Percentiles rank a stretch among this genome's conserved stretches.
Evolutionary conservation across 2,797 vertebrate species (phyloP).

Genomic region (Lophotriccus pileatus): DNA sequence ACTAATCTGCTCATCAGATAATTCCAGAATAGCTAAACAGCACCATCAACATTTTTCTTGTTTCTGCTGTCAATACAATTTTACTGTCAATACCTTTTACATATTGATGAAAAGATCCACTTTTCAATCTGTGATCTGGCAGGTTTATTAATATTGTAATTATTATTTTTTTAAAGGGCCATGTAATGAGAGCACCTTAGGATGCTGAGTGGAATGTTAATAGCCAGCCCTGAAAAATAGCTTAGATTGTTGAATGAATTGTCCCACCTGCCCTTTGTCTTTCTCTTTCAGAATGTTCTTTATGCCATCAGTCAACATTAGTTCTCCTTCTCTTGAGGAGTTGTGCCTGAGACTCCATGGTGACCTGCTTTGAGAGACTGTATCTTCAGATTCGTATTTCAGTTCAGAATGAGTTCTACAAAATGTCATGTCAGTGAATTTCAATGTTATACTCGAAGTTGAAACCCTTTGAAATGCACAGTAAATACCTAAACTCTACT

Average conservation of each 20-base stretch:
- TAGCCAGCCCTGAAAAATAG: not conserved
- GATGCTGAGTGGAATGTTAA: not conserved
- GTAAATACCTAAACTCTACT: not conserved
- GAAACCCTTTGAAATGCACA: not conserved
- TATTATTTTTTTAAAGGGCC: not conserved
- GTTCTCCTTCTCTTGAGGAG: accelerated
- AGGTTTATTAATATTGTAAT: not conserved
- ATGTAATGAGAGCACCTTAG: not conserved
- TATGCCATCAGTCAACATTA: not conserved
- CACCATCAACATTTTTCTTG: not conserved
- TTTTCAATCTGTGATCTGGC: not conserved
- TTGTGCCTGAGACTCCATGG: not conserved
- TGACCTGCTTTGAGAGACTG: not conserved
- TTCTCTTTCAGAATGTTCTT: not conserved
- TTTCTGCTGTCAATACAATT: not conserved
- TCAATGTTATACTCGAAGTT: not conserved
- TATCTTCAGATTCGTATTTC: not conserved
- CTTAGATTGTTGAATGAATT: not conserved
- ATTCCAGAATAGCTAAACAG: not conserved
- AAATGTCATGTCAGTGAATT: not conserved
- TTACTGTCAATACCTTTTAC: not conserved
- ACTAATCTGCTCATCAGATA: not conserved
- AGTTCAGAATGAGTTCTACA: not conserved
- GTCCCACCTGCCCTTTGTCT: not conserved
- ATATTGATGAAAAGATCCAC: not conserved